These are phyloP conservation scores for Volucella inflata DNA, from an alignment of 2,888 invertebrate genomes.

Conservation along the genomic window DNA sequence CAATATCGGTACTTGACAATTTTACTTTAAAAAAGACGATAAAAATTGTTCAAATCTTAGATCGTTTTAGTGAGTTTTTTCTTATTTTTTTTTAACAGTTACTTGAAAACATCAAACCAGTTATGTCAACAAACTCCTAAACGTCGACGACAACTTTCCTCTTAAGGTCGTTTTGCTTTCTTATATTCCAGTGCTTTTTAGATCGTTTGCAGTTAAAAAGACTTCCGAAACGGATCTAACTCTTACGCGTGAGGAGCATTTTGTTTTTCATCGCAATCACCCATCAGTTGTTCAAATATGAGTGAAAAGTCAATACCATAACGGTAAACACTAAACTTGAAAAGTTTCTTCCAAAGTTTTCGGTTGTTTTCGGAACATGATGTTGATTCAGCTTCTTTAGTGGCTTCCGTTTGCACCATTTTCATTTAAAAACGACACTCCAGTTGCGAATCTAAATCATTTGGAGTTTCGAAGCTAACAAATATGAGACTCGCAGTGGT, in stretches of 20 bases:
- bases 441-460: conserved; percentile 30
- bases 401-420: conserved; percentile 13
- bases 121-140: too few species aligned
- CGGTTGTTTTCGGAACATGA: conserved; percentile 21
- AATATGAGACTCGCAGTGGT: conserved; percentile 64
- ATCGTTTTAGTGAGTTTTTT: too few species aligned
- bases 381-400: conserved; percentile 59
- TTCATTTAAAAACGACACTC: conserved; percentile 54
- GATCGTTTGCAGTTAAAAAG: too few species aligned
- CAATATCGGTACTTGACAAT: conserved; percentile 8
- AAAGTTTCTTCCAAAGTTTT: conserved; percentile 34
- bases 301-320: conserved; percentile 20
- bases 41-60: conserved; percentile 9
- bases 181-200: too few species aligned
- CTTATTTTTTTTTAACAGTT: too few species aligned
- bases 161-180: too few species aligned
- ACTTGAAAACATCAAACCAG: too few species aligned
- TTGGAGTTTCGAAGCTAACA: conserved; percentile 40
- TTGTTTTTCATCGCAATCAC: neutral
- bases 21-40: neutral
- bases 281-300: conserved; percentile 46
- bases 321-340: conserved; percentile 13
- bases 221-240: neutral
- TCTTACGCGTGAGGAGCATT: neutral
- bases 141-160: too few species aligned